Evolutionary conservation across 1,140 invertebrate genomes (phyloP), one percentile per base, ranked within the genome.

Genomic region (Berghia stephanieae): DNA sequence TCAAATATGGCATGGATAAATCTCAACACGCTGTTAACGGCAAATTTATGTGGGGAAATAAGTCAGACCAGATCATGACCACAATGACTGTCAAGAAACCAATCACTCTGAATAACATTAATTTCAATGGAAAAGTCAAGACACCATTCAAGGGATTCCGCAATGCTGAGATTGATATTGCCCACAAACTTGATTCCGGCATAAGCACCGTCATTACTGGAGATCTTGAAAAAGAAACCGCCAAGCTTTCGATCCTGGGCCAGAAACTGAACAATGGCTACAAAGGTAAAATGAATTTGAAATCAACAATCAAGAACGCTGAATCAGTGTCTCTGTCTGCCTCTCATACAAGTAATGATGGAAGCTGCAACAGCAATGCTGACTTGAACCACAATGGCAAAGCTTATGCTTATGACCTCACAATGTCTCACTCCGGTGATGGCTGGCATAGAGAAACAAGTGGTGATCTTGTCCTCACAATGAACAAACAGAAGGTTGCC

Each of bases 371-470:
- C 18, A 3, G n/a, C 42, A 71, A 31, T 10, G 78, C 69, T 27
- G 60, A 40, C 4, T 55, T 78, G 27, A 70, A 52, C 13, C 74
- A 71, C 36, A 81, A 83, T 44, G 71, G 70, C 43, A 68, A 78
- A 24, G 77, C 44, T 44, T 77, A 70, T 24, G 44, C 10, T 13
- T 78, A 77, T 24, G 57, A 79, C 24, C 46, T 83, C 4, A 71
- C 72, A 44, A 79, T 80, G 73, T 27, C 77, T 43, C 73, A 81
- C 68, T 40, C 40, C 24, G 13, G 75, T 3, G 57, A 31, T 46
- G 80, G 76, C 40, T 80, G 78, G 77, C 77, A 80, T 52, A 52
- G 82, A 3, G 70, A 81, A 46, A 77, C 66, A 49, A 74, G 24
- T 40, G 79, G 79, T 2, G 44, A 78, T 2, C 49, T 80, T 3